Evolutionary conservation across 1,140 invertebrate species (phyloP), one percentile per base, ranked within the genome.

Genomic region (Psilanteris sp.): DNA sequence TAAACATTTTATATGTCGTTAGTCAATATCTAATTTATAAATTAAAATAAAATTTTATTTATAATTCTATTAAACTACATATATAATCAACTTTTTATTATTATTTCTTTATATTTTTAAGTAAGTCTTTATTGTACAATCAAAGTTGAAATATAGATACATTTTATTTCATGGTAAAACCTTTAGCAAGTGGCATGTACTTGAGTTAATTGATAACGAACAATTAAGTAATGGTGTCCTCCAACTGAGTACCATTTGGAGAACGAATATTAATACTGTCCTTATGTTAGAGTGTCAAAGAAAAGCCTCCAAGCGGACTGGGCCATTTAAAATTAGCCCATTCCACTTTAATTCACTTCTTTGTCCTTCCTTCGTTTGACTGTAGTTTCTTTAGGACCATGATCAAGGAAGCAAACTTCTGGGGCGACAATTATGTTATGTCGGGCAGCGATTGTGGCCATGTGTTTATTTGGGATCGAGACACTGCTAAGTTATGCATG

Each of bases 321-420:
- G 85, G 86, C 82, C 81, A 79, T 80, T 73, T 81, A 64, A 64
- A 68, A 80, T 81, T 50, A 83, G 79, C 76, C 85, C 85, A 82
- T 4, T 79, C 79, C 78, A 85, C 82, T 83, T 79, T 82, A 76
- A 86, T 79, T 87, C 75, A 87, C 78, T 75, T 34, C 55, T 70
- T 84, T 81, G 79, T 73, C 81, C 79, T 87, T 86, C 77, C 82
- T 62, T 81, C 74, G 81, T 85, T 84, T 86, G 79, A 87, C 83
- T 85, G 80, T 87, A 88, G 84, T 85, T 87, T 87, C 83, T 89
- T 87, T 90, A 95, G 92, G 83, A 95, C 94, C 14, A 94, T 94
- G 94, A 96, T 97, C 39, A 97, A 97, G 88, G 94, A 96, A 86
- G 94, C 95, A 0, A 94, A 93, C 57, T 97, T 97, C 84, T 97